These are phyloP conservation scores for Drosophila pegasa DNA, from an alignment of 2,888 invertebrate genomes.

Conservation along the genomic window DNA sequence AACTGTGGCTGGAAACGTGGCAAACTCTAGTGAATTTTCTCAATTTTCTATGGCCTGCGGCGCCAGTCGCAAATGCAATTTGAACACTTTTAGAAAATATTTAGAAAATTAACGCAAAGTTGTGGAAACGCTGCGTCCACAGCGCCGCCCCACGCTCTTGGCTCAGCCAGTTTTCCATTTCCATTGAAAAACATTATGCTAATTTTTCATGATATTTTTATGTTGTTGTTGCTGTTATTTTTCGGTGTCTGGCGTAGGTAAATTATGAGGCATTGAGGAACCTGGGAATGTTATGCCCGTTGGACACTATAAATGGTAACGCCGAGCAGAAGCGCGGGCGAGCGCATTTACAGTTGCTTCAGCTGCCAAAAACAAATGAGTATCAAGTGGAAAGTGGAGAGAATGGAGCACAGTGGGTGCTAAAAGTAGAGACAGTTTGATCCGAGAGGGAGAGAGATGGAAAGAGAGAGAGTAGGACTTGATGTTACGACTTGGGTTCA, in stretches of 20 bases:
- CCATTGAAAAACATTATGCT: constrained; percentile 68
- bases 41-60: constrained; percentile 56
- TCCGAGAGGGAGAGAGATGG: no score
- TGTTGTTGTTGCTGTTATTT: constrained; percentile 5
- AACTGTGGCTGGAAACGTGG: constrained; percentile 45
- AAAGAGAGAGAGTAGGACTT: no score
- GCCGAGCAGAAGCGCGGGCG: not conserved
- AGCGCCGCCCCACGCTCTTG: constrained; percentile 26
- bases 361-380: constrained; percentile 6
- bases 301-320: constrained; percentile 13
- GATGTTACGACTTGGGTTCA: not conserved
- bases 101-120: constrained; percentile 81
- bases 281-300: constrained; percentile 18
- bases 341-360: constrained; percentile 4
- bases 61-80: constrained; percentile 62
- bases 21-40: constrained; percentile 54
- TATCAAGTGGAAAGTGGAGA: constrained; percentile 7
- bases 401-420: not conserved
- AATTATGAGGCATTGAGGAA: constrained; percentile 31
- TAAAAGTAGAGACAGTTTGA: not conserved
- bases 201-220: constrained; percentile 38
- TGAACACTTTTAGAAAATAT: constrained; percentile 73
- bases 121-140: constrained; percentile 72
- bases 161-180: constrained; percentile 45
- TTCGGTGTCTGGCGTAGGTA: constrained; percentile 21